Base-by-base conservation (phyloP, 2,888 invertebrate genomes). In the Polydrusus tereticollis region DNA sequence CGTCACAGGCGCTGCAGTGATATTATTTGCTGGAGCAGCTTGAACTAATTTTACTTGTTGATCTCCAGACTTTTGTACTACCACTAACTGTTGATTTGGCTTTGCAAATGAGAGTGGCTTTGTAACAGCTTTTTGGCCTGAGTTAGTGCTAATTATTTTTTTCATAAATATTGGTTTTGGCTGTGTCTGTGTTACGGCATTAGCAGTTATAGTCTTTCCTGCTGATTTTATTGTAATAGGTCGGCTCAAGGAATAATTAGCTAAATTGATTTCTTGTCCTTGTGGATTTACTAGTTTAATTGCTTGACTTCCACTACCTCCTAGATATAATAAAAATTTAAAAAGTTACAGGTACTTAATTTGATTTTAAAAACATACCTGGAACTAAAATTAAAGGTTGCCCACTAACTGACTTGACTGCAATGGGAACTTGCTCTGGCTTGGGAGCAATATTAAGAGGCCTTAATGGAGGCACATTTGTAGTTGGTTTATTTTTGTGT, bases 331-430 rank as follows among this genome's bases (percentile, higher is more conserved):
- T 18, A 20, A 0, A 12, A 43, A 21, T 41, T 57, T 58, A n/a
- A n/a, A n/a, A n/a, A n/a, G n/a, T n/a, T n/a, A n/a, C n/a, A n/a
- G n/a, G n/a, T n/a, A n/a, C n/a, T n/a, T n/a, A n/a, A n/a, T 23
- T 66, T 20, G 47, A 59, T 18, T 23, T 14, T 33, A 18, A 8
- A 47, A 55, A 47, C 65, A 60, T 74, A 82, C 86, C 84, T 80
- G 88, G 88, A 16, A 88, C 79, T 41, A 86, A 82, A 18, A 88
- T 78, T 57, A 88, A 80, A 74, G 87, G 86, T 41, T 88, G 88
- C 67, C 87, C 87, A 1, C 84, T 78, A 16, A 83, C 78, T 6
- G 84, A 82, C 77, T 85, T 85, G 29, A 85, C 78, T 20, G 85
- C 76, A 23, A 85, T 79, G 5, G 85, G 85, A 21, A 85, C 77